phyloP scores from a whole-genome alignment of 2,797 vertebrate species.

The Megaceryle alcyon region DNA sequence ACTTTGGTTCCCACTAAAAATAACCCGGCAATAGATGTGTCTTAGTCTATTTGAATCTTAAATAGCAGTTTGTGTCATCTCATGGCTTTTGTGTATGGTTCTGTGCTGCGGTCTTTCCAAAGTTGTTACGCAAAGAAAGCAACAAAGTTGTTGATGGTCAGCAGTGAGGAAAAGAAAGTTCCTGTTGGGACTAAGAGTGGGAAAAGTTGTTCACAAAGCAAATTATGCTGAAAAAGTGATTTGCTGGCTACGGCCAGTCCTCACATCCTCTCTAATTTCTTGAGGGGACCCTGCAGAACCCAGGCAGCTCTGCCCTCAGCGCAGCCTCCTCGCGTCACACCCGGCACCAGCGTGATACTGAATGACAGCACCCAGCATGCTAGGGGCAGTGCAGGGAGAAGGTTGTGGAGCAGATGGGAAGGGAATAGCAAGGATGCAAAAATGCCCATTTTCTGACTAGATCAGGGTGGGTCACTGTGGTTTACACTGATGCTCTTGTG shows the following conservation, averaged over 20 bases:
- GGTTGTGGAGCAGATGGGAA: neutral
- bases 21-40: neutral
- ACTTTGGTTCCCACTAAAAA: constrained; percentile 30
- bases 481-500: neutral
- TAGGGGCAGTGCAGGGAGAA: neutral
- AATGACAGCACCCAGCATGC: accelerated
- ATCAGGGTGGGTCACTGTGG: neutral
- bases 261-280: neutral
- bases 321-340: neutral
- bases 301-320: neutral
- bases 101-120: neutral
- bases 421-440: neutral
- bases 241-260: neutral
- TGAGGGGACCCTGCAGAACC: neutral
- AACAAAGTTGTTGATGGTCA: neutral
- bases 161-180: neutral
- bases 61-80: neutral
- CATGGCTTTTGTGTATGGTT: neutral
- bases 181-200: neutral
- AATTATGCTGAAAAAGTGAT: neutral
- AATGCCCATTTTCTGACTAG: accelerated
- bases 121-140: neutral
- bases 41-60: neutral
- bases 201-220: neutral
- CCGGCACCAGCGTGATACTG: accelerated